Evolutionary conservation across 23 tunicate genomes (phyloP), one percentile per base, ranked within the genome.

Genomic region (Halocynthia roretzi): DNA sequence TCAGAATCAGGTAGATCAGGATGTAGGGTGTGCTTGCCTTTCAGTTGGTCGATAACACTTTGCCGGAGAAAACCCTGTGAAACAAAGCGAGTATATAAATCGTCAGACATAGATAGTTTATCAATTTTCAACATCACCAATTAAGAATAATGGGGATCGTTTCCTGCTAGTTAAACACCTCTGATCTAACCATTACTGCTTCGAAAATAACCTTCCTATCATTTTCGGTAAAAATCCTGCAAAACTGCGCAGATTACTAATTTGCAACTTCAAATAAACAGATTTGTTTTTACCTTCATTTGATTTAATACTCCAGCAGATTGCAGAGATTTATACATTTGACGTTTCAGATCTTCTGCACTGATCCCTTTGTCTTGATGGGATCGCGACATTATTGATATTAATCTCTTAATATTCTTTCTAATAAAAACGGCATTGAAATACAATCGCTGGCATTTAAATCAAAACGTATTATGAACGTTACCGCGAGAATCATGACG

Each of bases 291-390:
- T 52, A 92, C 98, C 83, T 86, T 82, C 50, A 92, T 68, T 72
- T 92, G 68, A 55, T 82, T 75, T 19, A 86, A 50, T 21, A 92
- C 80, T n/a, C 98, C 98, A 52, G 93, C 71, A 4, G 87, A 80
- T 68, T 86, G 89, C 72, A 92, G 51, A 7, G 92, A 86, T 21
- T 79, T 77, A 70, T 73, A 92, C 70, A 92, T 68, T 15, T 86
- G 84, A 11, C 87, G 63, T 79, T 92, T 92, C 40, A 92, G 67
- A 55, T 92, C 92, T 19, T 92, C 98, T 6, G 90, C 86, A 61
- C 79, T 83, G 61, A 89, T 40, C 18, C 82, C 85, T 51, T 68
- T 53, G 55, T 74, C 56, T 48, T 74, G 55, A 22, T 74, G 55
- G 22, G 78, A 5, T 14, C 78, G 50, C 10, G 78, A 74, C 78